phyloP scores from a whole-genome alignment of 2,113 vertebrate genomes.

The Eonycteris spelaea region DNA sequence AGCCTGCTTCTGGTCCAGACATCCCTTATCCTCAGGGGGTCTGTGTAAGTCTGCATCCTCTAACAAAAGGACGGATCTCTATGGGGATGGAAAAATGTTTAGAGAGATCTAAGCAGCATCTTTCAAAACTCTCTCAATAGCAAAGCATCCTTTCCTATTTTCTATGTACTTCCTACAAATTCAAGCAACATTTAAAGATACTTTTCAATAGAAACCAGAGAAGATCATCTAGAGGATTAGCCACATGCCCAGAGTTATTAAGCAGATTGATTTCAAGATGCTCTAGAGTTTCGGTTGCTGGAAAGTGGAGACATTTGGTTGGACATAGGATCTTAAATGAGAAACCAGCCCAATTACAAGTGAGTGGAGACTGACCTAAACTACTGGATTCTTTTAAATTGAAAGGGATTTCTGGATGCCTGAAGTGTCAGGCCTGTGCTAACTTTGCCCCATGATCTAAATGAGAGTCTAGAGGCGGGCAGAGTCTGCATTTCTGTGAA shows the following conservation, averaged over 20 bases:
- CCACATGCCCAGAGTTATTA: background rate
- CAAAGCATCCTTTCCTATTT: background rate
- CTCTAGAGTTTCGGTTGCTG: background rate
- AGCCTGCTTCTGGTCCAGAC: background rate
- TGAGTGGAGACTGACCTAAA: background rate
- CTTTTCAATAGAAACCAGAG: slow-evolving; percentile 1
- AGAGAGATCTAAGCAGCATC: background rate
- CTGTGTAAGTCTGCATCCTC: accelerated
- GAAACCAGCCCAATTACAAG: background rate
- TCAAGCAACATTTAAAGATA: background rate
- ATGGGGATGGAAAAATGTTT: background rate
- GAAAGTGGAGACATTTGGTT: background rate
- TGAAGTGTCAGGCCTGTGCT: background rate
- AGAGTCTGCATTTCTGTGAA: background rate
- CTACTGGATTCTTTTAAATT: background rate
- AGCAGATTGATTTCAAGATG: background rate
- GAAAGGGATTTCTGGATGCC: background rate
- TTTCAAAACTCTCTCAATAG: background rate
- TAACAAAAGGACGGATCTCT: background rate
- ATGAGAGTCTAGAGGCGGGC: background rate
- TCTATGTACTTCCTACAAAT: background rate
- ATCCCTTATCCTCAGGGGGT: background rate
- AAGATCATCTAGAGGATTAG: background rate
- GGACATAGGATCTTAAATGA: background rate
- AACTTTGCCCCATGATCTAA: background rate